Base-by-base conservation (phyloP, 2,113 vertebrate species). In the Gyps fulvus region DNA sequence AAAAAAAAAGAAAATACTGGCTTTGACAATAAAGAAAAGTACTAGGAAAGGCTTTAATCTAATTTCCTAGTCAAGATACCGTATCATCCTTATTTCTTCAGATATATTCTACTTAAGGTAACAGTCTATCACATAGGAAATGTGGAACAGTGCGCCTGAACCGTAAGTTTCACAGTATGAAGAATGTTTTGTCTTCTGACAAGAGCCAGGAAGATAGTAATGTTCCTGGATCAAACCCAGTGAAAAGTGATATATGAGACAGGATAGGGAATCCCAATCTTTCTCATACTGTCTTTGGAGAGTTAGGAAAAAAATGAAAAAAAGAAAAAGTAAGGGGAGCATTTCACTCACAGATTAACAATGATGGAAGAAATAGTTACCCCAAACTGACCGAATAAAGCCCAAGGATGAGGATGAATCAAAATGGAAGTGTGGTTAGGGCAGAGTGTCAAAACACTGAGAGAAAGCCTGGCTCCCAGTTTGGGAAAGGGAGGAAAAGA, bases 81-180 rank as follows among this genome's bases (percentile, higher is more conserved):
- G 0, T 42, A 83, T 70, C 25, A 62, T 57, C 58, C 31, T 83
- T 71, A 72, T 69, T 82, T 86, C 45, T 85, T 93, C 45, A 77
- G 21, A 61, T 52, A 31, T 8, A 12, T 16, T 16, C 15, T 79
- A 11, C 34, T 83, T 82, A 45, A 90, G 14, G 12, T 70, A 81
- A 43, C 9, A 49, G 57, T 40, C 45, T 58, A 4, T 59, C 29
- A 55, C 3, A 11, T 11, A 83, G 26, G 58, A 92, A 91, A 87
- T 0, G 0, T n/a, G 23, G 10, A 67, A 6, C 3, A 5, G 10
- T 49, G 4, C 1, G 1, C n/a, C 17, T 2, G 1, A 67, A 73
- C 32, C 6, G 2, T 17, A 57, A 57, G 17, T 50, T 81, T 95
- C 61, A 5, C 2, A 38, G 6, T 55, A 66, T 47, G 70, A 83